A percentile compares a stretch with the other conserved stretches of the same genome.
These are phyloP conservation scores for Drosophila fungiperda DNA, from an alignment of 2,888 invertebrate species.

Conservation along the genomic window DNA sequence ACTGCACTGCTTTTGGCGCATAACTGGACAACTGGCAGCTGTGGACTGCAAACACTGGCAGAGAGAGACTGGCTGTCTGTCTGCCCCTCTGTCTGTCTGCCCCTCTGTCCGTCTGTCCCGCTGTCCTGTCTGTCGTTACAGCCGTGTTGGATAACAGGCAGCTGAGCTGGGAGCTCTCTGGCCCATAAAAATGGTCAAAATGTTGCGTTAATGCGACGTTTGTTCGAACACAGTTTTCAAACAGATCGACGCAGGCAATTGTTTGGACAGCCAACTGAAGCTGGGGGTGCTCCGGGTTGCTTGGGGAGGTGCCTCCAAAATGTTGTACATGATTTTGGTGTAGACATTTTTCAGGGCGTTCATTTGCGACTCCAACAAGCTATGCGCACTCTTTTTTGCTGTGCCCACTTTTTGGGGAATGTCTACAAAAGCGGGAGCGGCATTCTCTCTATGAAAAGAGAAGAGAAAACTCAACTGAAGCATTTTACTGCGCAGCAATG, in stretches of 20 bases:
- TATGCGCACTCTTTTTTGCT: conserved; percentile 36
- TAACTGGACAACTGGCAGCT: conserved; percentile 63
- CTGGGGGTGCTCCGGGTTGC: not conserved
- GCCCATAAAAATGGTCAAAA: conserved; percentile 71
- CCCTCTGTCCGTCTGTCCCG: conserved; percentile 18
- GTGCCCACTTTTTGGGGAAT: conserved; percentile 32
- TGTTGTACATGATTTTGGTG: conserved; percentile 40
- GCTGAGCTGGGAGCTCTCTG: conserved; percentile 62
- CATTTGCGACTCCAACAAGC: conserved; percentile 57
- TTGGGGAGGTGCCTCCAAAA: conserved; percentile 25
- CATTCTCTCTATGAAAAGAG: not conserved
- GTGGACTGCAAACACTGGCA: conserved; percentile 10
- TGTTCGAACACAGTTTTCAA: conserved; percentile 78
- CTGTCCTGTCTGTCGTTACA: conserved; percentile 10
- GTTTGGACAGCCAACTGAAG: conserved; percentile 60
- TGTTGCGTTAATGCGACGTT: conserved; percentile 80
- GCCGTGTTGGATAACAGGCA: conserved; percentile 78
- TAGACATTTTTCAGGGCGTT: conserved; percentile 60
- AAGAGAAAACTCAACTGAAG: not conserved
- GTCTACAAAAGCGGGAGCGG: conserved; percentile 21
- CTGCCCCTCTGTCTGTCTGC: conserved; percentile 17
- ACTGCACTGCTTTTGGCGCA: conserved; percentile 79
- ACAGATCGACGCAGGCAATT: conserved; percentile 77
- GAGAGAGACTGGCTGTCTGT: conserved; percentile 12
- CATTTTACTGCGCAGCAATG: conserved; percentile 75